These are phyloP conservation scores for Cyclargus thomasi DNA, from an alignment of 1,140 invertebrate genomes.

Conservation along the genomic window DNA sequence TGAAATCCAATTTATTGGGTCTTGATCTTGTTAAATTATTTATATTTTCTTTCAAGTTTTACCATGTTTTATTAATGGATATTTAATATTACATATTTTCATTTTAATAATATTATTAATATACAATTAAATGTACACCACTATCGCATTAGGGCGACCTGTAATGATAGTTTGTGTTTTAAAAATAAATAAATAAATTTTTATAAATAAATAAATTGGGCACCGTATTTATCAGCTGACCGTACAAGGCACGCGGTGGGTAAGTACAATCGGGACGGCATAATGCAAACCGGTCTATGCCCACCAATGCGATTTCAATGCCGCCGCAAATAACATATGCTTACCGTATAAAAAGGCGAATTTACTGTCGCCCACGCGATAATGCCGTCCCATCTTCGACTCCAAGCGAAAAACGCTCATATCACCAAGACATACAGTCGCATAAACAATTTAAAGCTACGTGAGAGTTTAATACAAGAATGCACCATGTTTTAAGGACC, in stretches of 20 bases:
- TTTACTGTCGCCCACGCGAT: slow-evolving; percentile 38
- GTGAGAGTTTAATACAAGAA: slow-evolving; percentile 25
- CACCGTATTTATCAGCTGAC: slow-evolving; percentile 28
- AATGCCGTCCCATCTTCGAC: slow-evolving; percentile 22
- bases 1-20: no score
- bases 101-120: no score
- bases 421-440: not conserved
- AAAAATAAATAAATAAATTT: not conserved
- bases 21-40: no score
- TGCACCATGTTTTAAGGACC: slow-evolving; percentile 25
- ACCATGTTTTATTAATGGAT: no score
- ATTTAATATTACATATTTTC: no score
- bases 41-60: no score
- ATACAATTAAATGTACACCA: no score
- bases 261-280: slow-evolving; percentile 38
- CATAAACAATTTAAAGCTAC: slow-evolving; percentile 11
- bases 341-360: slow-evolving; percentile 48
- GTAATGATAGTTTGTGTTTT: no score
- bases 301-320: slow-evolving; percentile 62
- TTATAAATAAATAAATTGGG: not conserved
- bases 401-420: slow-evolving; percentile 4
- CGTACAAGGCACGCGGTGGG: slow-evolving; percentile 43
- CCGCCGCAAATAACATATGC: slow-evolving; percentile 55
- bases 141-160: no score
- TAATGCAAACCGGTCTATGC: slow-evolving; percentile 58